Base-by-base conservation (phyloP, 1,140 invertebrate species). In the Cepaea nemoralis region DNA sequence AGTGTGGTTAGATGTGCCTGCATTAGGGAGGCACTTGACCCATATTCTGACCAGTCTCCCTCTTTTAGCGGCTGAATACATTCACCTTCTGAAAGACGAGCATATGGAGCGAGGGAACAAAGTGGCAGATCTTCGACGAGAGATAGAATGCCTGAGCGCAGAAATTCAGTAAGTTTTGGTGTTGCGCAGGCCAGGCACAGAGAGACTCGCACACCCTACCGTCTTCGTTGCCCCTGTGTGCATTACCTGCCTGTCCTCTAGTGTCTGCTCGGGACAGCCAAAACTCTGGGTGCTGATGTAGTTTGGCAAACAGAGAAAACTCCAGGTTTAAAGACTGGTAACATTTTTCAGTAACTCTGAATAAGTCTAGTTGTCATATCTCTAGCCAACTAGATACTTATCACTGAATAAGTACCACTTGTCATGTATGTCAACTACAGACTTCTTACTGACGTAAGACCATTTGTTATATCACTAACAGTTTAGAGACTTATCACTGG, bases 21-120 rank as follows among this genome's bases (percentile, higher is more conserved):
- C 42, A 48, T 80, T 80, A 80, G 67, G 70, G 48, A 69, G 78
- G 78, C 78, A 80, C 78, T 80, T 80, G 78, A 80, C 78, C 78
- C 78, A 73, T 80, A 80, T 80, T 80, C 78, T 80, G 78, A 80
- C 78, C 78, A 80, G 78, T 80, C 67, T 80, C 78, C 78, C 78
- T 80, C 78, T 80, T 80, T 80, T 80, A 80, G 78, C 78, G 40
- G 66, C 78, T 80, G 78, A 80, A 59, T 73, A 80, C 69, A 33
- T 80, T 80, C 78, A 55, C 67, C 78, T 73, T 40, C 78, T 80
- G 78, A 80, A 80, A 80, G 78, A 80, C 78, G 78, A 63, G 31
- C 33, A 55, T 48, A 35, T 39, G 42, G 78, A 80, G 35, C 78
- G 78, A 80, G 78, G 78, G 78, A 80, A 35, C 42, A 70, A 80